Evolutionary conservation across 2,888 invertebrate genomes (phyloP).

Genomic region (Neelides folsomi): DNA sequence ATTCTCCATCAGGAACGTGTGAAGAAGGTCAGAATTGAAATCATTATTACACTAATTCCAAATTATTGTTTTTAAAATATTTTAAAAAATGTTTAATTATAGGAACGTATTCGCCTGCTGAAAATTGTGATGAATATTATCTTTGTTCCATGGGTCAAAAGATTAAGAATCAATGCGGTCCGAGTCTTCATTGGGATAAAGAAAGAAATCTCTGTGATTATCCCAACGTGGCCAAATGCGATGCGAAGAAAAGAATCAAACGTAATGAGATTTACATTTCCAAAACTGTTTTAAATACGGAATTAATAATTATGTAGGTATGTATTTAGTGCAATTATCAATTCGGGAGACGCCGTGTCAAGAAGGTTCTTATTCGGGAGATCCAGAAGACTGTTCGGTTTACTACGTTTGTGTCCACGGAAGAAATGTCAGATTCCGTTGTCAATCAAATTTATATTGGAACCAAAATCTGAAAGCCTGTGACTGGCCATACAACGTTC

Average conservation of each 20-base stretch:
- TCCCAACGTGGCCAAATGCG: slow-evolving; percentile 39
- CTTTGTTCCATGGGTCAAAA: slow-evolving; percentile 63
- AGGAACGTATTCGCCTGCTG: slow-evolving; percentile 61
- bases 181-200: slow-evolving; percentile 59
- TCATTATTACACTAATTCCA: neutral
- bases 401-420: slow-evolving; percentile 70
- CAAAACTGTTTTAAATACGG: too few relatives aligned
- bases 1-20: neutral
- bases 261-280: too few relatives aligned
- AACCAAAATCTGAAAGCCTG: slow-evolving; percentile 48
- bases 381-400: slow-evolving; percentile 56
- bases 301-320: slow-evolving; percentile 4
- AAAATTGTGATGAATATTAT: slow-evolving; percentile 55
- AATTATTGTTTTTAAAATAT: neutral
- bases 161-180: slow-evolving; percentile 46
- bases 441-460: slow-evolving; percentile 60
- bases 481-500: slow-evolving; percentile 56
- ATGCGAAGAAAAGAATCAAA: slow-evolving; percentile 3
- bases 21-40: neutral
- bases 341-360: slow-evolving; percentile 43
- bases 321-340: slow-evolving; percentile 18
- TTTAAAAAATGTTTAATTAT: slow-evolving; percentile 34
- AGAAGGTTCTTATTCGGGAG: slow-evolving; percentile 50
- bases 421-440: slow-evolving; percentile 55
- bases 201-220: slow-evolving; percentile 59